These are phyloP conservation scores for Hipparchia sbordonii DNA, from an alignment of 2,888 invertebrate genomes.

Conservation along the genomic window DNA sequence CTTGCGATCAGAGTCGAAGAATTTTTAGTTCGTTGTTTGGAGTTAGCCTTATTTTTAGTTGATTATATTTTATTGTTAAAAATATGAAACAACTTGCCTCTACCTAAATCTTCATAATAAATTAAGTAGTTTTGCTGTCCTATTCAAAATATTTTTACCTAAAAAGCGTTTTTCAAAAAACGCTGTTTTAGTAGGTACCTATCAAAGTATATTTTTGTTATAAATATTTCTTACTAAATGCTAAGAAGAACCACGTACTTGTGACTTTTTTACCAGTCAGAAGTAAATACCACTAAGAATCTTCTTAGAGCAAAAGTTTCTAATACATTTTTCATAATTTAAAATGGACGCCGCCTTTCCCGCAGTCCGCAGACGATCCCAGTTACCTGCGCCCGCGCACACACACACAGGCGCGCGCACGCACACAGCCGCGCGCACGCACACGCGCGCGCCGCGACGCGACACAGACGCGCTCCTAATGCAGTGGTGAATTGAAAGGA, in stretches of 20 bases:
- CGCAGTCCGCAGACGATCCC: slow-evolving; percentile 68
- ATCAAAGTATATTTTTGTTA: no score
- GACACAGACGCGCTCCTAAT: slow-evolving; percentile 72
- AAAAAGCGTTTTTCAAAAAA: neutral
- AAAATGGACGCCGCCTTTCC: slow-evolving; percentile 62
- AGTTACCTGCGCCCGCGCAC: slow-evolving; percentile 74
- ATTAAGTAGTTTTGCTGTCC: neutral
- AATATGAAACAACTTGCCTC: neutral
- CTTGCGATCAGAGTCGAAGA: neutral
- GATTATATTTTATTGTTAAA: neutral
- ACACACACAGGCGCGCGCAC: slow-evolving; percentile 39
- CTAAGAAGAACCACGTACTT: neutral
- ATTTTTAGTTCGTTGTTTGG: slow-evolving; percentile 11
- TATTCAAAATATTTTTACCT: neutral
- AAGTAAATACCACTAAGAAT: slow-evolving; percentile 58
- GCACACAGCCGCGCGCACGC: slow-evolving; percentile 40
- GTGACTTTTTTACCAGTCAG: neutral
- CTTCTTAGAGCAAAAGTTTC: slow-evolving; percentile 67
- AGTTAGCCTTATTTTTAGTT: neutral
- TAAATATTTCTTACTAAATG: neutral
- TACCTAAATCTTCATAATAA: no score
- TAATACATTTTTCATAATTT: slow-evolving; percentile 57
- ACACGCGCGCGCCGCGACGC: slow-evolving; percentile 55
- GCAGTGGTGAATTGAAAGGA: slow-evolving; percentile 54
- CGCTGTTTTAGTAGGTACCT: no score